A percentile compares a stretch with the other conserved stretches of the same genome.
phyloP scores from a whole-genome alignment of 2,888 invertebrate genomes.

The Brachyptera putata region DNA sequence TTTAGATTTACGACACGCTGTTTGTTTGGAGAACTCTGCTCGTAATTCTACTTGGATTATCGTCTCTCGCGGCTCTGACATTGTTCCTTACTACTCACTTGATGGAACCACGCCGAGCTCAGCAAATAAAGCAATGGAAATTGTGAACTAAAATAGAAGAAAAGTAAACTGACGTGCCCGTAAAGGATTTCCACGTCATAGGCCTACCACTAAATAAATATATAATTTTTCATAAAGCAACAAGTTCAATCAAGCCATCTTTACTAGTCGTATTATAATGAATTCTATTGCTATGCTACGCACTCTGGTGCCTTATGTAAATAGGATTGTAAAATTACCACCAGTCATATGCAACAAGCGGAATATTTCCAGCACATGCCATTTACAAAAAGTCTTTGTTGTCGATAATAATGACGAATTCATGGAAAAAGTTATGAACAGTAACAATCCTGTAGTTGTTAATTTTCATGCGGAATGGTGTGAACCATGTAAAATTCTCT shows the following conservation, averaged over 20 bases:
- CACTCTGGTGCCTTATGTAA: slow-evolving; percentile 1
- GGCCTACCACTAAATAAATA: neutral
- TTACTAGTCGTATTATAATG: slow-evolving; percentile 1
- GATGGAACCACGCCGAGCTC: slow-evolving; percentile 48
- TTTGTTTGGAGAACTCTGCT: slow-evolving; percentile 51
- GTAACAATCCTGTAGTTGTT: slow-evolving; percentile 79
- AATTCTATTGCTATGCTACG: slow-evolving; percentile 8
- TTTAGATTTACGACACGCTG: slow-evolving; percentile 52
- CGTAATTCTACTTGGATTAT: slow-evolving; percentile 46
- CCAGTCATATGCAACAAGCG: neutral
- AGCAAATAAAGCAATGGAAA: slow-evolving; percentile 45
- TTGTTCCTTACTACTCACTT: slow-evolving; percentile 49
- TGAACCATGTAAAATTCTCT: slow-evolving; percentile 82
- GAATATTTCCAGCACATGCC: neutral
- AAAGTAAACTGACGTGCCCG: neutral
- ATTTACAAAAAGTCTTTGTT: slow-evolving; percentile 24
- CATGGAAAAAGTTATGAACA: slow-evolving; percentile 76
- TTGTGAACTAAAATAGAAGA: slow-evolving; percentile 23
- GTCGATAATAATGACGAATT: slow-evolving; percentile 65
- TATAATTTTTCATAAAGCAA: neutral
- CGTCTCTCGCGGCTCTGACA: slow-evolving; percentile 46
- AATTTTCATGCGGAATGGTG: slow-evolving; percentile 92
- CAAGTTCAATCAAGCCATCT: neutral
- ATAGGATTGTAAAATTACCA: neutral
- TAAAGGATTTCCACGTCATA: neutral